These are phyloP conservation scores for Parauchenoglanis punctatus DNA, from an alignment of 2,797 vertebrate species.

Conservation along the genomic window DNA sequence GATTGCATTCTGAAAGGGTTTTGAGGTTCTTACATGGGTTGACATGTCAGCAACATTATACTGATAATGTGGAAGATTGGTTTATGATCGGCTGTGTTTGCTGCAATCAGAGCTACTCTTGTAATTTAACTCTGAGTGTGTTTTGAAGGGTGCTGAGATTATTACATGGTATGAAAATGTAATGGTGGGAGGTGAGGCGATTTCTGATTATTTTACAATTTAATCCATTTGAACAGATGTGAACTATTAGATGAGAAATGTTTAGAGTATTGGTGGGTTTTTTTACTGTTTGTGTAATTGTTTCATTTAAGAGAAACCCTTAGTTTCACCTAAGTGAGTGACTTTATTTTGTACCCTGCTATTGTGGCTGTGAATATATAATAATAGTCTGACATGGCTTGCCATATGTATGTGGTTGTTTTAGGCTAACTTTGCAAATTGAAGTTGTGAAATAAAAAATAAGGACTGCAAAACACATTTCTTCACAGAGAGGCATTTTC, in stretches of 20 bases:
- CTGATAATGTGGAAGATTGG: constrained; percentile 1
- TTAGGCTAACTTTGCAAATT: constrained; percentile 12
- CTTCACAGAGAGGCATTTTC: constrained; percentile 8
- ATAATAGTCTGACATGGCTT: constrained; percentile 19
- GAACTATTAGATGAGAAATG: background rate
- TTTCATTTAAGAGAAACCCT: background rate
- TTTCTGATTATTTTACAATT: background rate
- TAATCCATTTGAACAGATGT: background rate
- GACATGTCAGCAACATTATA: background rate
- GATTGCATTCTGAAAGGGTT: constrained; percentile 14
- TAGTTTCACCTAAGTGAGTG: background rate
- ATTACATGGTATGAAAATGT: background rate
- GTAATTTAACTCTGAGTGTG: background rate
- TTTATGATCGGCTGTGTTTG: background rate
- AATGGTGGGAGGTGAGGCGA: background rate
- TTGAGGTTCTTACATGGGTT: background rate
- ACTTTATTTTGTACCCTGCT: background rate
- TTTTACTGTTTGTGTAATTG: background rate
- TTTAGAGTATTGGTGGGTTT: background rate
- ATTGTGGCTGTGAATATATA: background rate
- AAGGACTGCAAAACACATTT: constrained; percentile 55
- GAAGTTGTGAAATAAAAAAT: constrained; percentile 36
- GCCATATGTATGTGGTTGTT: constrained; percentile 16
- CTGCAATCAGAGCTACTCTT: background rate
- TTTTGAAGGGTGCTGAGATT: background rate